Conservation (phyloP, 2,113 vertebrate species). For the Progne subis region DNA sequence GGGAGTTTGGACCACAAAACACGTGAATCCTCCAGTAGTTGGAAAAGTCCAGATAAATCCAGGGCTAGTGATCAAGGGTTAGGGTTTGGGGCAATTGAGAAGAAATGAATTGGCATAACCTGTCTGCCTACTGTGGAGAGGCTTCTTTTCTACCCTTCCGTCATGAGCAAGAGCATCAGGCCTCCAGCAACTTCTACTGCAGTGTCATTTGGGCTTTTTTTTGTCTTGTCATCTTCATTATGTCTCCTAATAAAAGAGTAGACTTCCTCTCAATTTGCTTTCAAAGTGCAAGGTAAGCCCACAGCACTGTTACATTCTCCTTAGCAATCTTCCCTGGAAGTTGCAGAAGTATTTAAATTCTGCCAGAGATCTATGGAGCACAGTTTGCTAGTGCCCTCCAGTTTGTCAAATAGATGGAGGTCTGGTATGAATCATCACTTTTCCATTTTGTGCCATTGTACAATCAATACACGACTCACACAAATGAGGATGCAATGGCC, state of each 20-base stretch:
- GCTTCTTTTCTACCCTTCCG: background rate
- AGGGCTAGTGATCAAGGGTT: background rate
- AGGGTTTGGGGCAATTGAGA: background rate
- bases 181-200: background rate
- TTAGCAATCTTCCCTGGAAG: background rate
- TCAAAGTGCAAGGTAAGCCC: background rate
- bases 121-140: background rate
- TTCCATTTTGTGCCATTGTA: slow-evolving; percentile 37
- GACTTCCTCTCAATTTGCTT: background rate
- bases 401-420: slow-evolving; percentile 1
- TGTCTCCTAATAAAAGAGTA: background rate
- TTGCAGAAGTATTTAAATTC: background rate
- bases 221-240: background rate
- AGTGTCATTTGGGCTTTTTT: background rate
- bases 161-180: background rate
- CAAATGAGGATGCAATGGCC: slow-evolving; percentile 37
- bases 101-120: background rate
- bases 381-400: background rate
- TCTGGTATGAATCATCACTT: slow-evolving; percentile 46
- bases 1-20: background rate
- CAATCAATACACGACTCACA: slow-evolving; percentile 52
- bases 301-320: background rate
- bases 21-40: background rate
- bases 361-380: slow-evolving; percentile 13
- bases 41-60: background rate